Base-by-base conservation (phyloP, 2,113 vertebrate genomes). In the Manacus vitellinus region DNA sequence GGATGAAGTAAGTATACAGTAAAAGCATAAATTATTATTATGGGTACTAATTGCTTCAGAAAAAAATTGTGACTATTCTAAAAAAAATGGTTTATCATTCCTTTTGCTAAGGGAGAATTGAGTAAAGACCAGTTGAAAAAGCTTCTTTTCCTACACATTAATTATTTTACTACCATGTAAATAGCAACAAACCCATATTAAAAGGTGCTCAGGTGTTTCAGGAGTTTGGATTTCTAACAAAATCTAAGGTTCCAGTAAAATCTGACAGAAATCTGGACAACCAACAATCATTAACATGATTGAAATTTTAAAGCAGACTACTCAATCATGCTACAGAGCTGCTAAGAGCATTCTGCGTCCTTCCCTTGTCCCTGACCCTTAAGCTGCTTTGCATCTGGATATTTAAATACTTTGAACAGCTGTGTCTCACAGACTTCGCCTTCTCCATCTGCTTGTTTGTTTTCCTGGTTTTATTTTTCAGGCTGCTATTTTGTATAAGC, bases 391-490 rank as follows among this genome's bases (percentile, higher is more conserved):
- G 96, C 98, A 98, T 98, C 97, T 98, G 98, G 96, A 91, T 96
- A 92, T 94, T 96, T 97, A 96, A 97, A 97, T 97, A 96, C 92
- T 81, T 94, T 94, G 91, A 97, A 97, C 98, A 98, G 98, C 98
- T 98, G 98, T 94, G 95, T 97, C 92, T 66, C 85, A 68, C 93
- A 97, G 93, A 92, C 92, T 96, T 97, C 1, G 82, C 95, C 95
- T 97, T 92, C 93, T 91, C 97, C 98, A 98, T 98, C 98, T 98
- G 98, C 91, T 97, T 98, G 98, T 98, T 98, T 98, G 97, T 98
- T 98, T 98, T 98, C 95, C 93, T 95, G 92, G 91, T 95, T 96
- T 97, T 94, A 95, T 96, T 98, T 97, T 97, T 97, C 97, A 98
- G 97, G 84, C 96, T 97, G 97, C 89, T 98, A 95, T 98, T 98